These are phyloP conservation scores for Amblyopsis hoosieri DNA, from an alignment of 2,797 vertebrate species.

Conservation along the genomic window DNA sequence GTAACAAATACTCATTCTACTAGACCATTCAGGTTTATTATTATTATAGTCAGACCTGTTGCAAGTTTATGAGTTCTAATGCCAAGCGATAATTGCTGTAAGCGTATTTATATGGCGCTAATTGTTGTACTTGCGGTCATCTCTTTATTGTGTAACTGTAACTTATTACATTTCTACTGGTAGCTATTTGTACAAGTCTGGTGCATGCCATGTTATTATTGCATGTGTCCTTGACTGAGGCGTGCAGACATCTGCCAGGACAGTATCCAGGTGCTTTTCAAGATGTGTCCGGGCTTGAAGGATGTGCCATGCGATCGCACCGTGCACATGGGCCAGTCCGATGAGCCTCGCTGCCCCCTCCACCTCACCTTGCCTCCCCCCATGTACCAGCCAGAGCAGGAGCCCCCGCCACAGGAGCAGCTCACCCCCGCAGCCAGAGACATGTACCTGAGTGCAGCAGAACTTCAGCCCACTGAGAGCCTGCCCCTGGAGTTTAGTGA, in stretches of 20 bases:
- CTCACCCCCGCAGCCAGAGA: conserved; percentile 83
- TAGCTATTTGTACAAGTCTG: no score
- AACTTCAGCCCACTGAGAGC: conserved; percentile 96
- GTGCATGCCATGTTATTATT: no score
- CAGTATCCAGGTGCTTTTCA: conserved; percentile 91
- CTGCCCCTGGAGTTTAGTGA: conserved; percentile 97
- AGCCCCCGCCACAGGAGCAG: conserved; percentile 81
- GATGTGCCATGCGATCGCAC: conserved; percentile 89
- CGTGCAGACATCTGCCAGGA: conserved; percentile 93
- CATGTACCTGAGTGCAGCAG: conserved; percentile 93
- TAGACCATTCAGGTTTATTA: conserved; percentile 7
- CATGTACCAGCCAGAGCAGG: conserved; percentile 91
- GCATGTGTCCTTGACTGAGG: conserved; percentile 41
- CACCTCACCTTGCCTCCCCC: conserved; percentile 90
- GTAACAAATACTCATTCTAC: conserved; percentile 1
- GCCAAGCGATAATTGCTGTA: conserved; percentile 12
- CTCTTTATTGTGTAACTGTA: neutral
- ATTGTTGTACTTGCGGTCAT: conserved; percentile 4
- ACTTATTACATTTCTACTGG: neutral
- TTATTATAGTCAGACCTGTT: conserved; percentile 7
- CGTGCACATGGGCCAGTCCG: conserved; percentile 89
- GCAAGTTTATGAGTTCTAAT: neutral
- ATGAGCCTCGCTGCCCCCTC: conserved; percentile 91
- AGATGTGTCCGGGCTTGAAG: conserved; percentile 88
- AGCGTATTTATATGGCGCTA: conserved; percentile 10